phyloP scores from a whole-genome alignment of 2,888 invertebrate genomes.

The Apotomis turbidana region DNA sequence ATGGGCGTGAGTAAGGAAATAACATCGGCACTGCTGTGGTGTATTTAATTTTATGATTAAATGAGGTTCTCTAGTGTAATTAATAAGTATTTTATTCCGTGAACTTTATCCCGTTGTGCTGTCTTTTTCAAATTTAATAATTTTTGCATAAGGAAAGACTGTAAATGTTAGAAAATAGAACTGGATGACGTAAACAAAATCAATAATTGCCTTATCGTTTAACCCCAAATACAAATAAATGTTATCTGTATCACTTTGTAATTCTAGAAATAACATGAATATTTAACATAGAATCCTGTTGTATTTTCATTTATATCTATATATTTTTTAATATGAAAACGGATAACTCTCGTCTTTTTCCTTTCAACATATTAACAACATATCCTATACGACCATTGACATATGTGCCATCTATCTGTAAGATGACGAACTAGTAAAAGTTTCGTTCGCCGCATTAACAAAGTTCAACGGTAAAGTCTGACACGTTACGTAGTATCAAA shows the following conservation, averaged over 20 bases:
- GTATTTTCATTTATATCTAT: no score
- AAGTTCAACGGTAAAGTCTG: background rate
- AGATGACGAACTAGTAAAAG: background rate
- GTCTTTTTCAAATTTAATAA: background rate
- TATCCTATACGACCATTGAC: background rate
- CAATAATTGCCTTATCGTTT: background rate
- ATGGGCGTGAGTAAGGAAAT: conserved; percentile 56
- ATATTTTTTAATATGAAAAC: no score
- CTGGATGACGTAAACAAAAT: background rate
- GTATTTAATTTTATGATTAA: conserved; percentile 74
- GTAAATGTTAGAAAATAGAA: background rate
- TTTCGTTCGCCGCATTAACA: background rate
- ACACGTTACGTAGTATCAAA: background rate
- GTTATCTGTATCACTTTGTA: background rate
- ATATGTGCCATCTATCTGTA: background rate
- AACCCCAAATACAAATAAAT: background rate
- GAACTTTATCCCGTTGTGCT: background rate
- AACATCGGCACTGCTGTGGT: conserved; percentile 64
- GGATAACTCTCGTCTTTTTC: no score
- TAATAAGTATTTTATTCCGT: conserved; percentile 26
- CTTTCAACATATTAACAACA: no score
- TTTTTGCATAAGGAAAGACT: no score
- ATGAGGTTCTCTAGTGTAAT: conserved; percentile 70
- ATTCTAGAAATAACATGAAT: no score
- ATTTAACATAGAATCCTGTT: no score